Base-by-base conservation (phyloP, 2,888 invertebrate species). In the Heliconius charithonia region DNA sequence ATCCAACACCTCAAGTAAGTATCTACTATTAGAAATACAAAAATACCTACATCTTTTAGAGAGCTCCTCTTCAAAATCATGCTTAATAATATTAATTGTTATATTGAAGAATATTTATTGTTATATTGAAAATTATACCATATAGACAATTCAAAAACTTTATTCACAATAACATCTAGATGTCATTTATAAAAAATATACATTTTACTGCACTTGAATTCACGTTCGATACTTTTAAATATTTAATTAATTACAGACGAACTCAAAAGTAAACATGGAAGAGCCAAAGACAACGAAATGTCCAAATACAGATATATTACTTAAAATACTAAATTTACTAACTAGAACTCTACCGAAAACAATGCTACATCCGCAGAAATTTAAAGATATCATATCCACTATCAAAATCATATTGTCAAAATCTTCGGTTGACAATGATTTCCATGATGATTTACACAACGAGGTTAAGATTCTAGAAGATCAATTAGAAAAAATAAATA, bases 241-340 rank as follows among this genome's bases (percentile, higher is more conserved):
- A 59, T 10, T 59, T 25, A 51, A 41, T 62, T n/a, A 2, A 25
- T 66, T 76, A 62, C 70, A 37, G 77, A 27, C 51, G n/a, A 41
- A 29, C 27, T 19, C 10, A n/a, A 59, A 45, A 62, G 37, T 41
- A n/a, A 19, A 41, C 29, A 32, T 16, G 19, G 67, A 67, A n/a
- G 25, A 67, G 19, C 32, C 16, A 29, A 16, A n/a, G 22, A 7
- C 77, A 56, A 2, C 76, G 19, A 37, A 69, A 45, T 83, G 83
- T 76, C 81, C 80, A 29, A 79, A 80, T 65, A 63, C 74, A 19
- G 80, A 70, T 16, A 73, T 37, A 70, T 45, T 81, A 63, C n/a
- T 66, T 59, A 79, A 75, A 78, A 81, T 79, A 66, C 59, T 75
- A 67, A 79, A 63, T 45, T 76, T 59, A 41, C 41, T 80, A 27